A percentile compares a stretch with the other conserved stretches of the same genome.
phyloP scores from a whole-genome alignment of 2,113 vertebrate genomes.

The Callocephalon fimbriatum region DNA sequence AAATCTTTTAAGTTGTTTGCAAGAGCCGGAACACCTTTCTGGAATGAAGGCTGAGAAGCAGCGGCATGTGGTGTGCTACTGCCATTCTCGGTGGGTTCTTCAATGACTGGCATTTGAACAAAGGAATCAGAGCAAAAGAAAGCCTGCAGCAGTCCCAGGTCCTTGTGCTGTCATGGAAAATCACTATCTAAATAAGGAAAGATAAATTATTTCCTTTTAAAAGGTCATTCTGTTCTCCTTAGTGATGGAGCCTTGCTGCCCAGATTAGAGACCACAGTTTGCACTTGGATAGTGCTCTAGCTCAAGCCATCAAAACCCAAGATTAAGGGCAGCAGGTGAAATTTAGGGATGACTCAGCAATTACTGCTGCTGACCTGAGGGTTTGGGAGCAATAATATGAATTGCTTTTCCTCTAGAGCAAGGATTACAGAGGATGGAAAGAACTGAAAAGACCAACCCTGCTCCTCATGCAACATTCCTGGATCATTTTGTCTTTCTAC shows the following conservation, averaged over 20 bases:
- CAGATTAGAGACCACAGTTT: background rate
- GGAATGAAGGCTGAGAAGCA: conserved; percentile 2
- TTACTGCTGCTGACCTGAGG: background rate
- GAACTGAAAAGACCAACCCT: background rate
- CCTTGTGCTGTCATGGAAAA: background rate
- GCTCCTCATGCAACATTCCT: background rate
- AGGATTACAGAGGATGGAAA: background rate
- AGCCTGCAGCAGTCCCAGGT: fast-evolving
- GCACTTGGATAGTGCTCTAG: background rate
- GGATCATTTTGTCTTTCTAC: background rate
- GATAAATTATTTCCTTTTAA: background rate
- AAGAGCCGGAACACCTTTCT: conserved; percentile 50
- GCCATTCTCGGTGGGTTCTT: background rate
- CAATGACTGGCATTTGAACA: background rate
- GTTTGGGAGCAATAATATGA: background rate
- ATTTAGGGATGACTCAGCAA: background rate
- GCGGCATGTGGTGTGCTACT: background rate
- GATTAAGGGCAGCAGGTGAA: background rate
- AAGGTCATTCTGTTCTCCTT: background rate
- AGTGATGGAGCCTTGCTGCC: background rate
- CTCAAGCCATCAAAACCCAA: background rate
- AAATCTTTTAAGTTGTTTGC: conserved; percentile 48
- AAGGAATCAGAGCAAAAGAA: background rate
- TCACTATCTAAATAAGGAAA: background rate
- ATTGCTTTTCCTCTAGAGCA: background rate